A percentile compares a stretch with the other conserved stretches of the same genome.
Evolutionary conservation across 2,113 vertebrate genomes (phyloP).

Genomic region (Myocastor coypus): DNA sequence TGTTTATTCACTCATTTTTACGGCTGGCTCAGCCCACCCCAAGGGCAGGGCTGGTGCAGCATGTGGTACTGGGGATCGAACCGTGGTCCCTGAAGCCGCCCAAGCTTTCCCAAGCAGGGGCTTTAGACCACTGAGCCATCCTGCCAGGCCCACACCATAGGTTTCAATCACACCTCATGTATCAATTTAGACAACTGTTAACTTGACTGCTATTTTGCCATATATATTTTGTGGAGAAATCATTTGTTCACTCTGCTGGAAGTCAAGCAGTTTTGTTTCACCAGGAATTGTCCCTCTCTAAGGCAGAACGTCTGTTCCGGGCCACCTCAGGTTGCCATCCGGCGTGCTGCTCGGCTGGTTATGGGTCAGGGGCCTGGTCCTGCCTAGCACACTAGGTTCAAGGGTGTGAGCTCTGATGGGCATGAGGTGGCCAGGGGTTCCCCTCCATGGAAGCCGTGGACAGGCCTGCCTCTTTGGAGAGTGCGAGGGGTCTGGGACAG

Average conservation of each 20-base stretch:
- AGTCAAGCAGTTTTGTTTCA: background rate
- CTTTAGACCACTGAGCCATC: too few species aligned
- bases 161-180: background rate
- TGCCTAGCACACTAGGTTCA: background rate
- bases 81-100: too few species aligned
- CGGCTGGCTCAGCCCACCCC: too few species aligned
- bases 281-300: background rate
- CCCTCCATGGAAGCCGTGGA: background rate
- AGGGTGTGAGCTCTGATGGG: background rate
- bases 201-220: background rate
- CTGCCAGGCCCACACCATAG: background rate
- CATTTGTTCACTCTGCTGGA: background rate
- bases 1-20: too few species aligned
- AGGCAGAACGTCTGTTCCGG: too few species aligned
- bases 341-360: background rate
- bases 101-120: too few species aligned
- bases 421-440: background rate
- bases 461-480: background rate
- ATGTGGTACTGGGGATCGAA: too few species aligned
- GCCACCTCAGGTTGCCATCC: background rate
- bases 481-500: accelerated
- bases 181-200: background rate
- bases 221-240: background rate
- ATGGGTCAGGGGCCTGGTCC: background rate
- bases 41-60: too few species aligned